Evolutionary conservation across 2,113 vertebrate species (phyloP), one percentile per base, ranked within the genome.

Genomic region (Bagarius yarrelli): DNA sequence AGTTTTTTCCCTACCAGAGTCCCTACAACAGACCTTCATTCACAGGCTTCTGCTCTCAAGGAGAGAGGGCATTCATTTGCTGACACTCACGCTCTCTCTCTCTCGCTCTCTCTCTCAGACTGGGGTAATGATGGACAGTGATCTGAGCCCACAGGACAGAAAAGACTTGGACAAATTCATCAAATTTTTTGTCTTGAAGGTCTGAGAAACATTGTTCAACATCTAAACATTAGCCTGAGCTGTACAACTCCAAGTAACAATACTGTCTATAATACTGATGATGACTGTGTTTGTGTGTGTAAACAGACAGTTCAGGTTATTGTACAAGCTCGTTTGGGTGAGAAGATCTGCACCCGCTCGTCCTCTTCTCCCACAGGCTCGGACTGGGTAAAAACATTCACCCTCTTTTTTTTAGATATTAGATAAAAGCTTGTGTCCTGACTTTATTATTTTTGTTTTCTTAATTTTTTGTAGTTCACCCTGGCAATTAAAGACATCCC

Each of bases 101-200:
- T 75, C 94, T n/a, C n/a, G n/a, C 80, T 47, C 9, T 81, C 14
- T 76, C 44, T 89, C 64, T 75, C 94, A 96, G 93, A 93, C 89
- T 88, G 52, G 82, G 86, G 92, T 90, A 93, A 94, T 92, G 89
- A 99, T 99, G 98, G 98, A 99, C 88, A 93, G 94, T 91, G 96
- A 98, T 92, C 94, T 99, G 92, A 99, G 91, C 92, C 94, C 94
- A 87, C 98, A 99, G 88, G 98, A 99, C 93, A 96, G 95, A 88
- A 99, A 98, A 91, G 98, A 99, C 91, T 90, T 99, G 94, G 98
- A 99, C 94, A 99, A 99, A 88, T 99, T 99, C 88, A 97, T 99
- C 83, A 99, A 98, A 88, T 99, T 99, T 92, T 99, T 99, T 92
- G 97, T 97, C 79, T 91, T 99, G 85, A 99, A 99, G 96, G 98